phyloP scores from a whole-genome alignment of 2,113 vertebrate genomes.

The Carassius gibelio region DNA sequence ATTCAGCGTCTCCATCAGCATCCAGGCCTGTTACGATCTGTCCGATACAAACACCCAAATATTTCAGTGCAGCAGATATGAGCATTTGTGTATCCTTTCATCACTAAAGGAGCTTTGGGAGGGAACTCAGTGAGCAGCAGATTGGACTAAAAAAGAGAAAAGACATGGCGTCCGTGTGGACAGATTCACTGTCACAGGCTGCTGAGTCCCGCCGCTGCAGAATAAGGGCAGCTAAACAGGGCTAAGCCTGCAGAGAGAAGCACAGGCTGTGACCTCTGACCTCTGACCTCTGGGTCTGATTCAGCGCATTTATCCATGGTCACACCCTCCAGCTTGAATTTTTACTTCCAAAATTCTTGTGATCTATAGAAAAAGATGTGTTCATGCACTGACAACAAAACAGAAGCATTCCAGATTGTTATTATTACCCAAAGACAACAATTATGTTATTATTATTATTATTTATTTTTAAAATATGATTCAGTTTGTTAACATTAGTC shows the following conservation, averaged over 20 bases:
- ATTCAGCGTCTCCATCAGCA: background rate
- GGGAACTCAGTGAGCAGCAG: constrained; percentile 39
- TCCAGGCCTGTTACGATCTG: background rate
- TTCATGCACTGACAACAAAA: too few relatives aligned
- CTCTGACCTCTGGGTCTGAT: constrained; percentile 17
- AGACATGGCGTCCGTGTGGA: constrained; percentile 37
- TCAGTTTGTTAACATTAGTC: too few relatives aligned
- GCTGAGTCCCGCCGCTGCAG: background rate
- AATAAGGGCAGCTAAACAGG: background rate
- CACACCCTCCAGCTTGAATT: background rate
- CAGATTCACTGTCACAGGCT: constrained; percentile 20
- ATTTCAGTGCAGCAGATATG: constrained; percentile 37
- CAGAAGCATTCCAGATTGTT: too few relatives aligned
- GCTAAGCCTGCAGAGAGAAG: constrained; percentile 19
- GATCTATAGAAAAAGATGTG: too few relatives aligned
- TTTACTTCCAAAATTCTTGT: too few relatives aligned
- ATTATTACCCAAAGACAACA: too few relatives aligned
- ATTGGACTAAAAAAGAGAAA: constrained; percentile 36
- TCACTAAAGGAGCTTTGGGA: constrained; percentile 43
- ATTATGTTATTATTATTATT: too few relatives aligned
- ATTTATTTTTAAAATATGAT: too few relatives aligned
- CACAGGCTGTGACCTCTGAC: constrained; percentile 27
- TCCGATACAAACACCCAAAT: constrained; percentile 30
- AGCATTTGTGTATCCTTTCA: constrained; percentile 44
- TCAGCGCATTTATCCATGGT: constrained; percentile 20